Base-by-base conservation (phyloP, 1,140 invertebrate species). In the Oryctes rhinoceros region DNA sequence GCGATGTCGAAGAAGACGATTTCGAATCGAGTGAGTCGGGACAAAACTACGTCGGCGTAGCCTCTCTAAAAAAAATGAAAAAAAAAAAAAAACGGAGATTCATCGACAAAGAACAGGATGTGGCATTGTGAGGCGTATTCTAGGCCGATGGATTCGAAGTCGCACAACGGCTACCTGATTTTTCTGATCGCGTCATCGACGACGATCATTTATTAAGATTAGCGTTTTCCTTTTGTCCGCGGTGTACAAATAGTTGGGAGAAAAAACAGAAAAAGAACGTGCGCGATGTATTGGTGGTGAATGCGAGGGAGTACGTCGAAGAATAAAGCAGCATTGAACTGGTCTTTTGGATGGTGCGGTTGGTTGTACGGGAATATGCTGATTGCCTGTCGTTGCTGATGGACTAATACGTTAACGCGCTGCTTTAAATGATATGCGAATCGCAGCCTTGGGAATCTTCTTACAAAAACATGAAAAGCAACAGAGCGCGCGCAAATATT, bases 111-210 rank as follows among this genome's bases (percentile, higher is more conserved):
- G 65, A 71, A 71, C 65, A 71, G 65, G 65, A 71, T 71, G 65
- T 37, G 24, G 65, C 24, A 71, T 71, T 71, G 65, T 71, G 65
- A 71, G n/a, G 35, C 35, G 24, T 7, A 37, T 24, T 18, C 24
- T 71, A 15, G 65, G 53, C 18, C 53, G 15, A 59, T 71, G 65
- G 65, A 35, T 71, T 59, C 53, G 53, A 59, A 59, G 53, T 18
- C 53, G 53, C n/a, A 59, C 53, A 59, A 59, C 53, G 65, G 65
- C 65, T 71, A 71, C 65, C 65, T 71, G 65, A 71, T 71, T 71
- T 71, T 71, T 71, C 65, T 71, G 65, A 71, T 67, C 65, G 65
- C 65, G 18, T 67, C 30, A 67, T 67, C 30, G 65, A 11, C 65
- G 65, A 24, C 18, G 65, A 67, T 67, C 65, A 67, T 67, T 67